These are phyloP conservation scores for Capitella teleta DNA, from an alignment of 1,140 invertebrate species.

Conservation along the genomic window DNA sequence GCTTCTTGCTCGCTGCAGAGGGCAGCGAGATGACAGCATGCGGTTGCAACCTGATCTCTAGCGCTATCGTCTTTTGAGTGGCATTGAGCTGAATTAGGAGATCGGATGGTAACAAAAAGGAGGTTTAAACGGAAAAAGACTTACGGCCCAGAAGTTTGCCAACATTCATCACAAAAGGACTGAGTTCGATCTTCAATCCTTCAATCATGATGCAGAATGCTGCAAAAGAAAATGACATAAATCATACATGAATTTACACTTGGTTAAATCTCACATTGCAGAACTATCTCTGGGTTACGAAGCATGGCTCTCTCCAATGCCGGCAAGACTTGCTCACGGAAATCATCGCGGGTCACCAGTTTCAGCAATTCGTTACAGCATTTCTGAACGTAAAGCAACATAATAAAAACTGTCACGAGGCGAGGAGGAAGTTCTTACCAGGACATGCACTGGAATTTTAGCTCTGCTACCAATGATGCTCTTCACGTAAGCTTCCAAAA, in stretches of 20 bases:
- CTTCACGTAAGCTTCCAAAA: slow-evolving; percentile 68
- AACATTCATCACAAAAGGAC: slow-evolving; percentile 64
- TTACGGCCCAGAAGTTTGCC: slow-evolving; percentile 68
- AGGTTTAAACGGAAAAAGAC: slow-evolving; percentile 16
- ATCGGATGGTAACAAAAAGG: slow-evolving; percentile 8
- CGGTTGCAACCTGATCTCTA: slow-evolving; percentile 56
- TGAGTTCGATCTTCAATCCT: slow-evolving; percentile 64
- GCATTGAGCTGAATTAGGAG: slow-evolving; percentile 37
- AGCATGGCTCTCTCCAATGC: slow-evolving; percentile 82
- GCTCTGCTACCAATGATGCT: slow-evolving; percentile 67
- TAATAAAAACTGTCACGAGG: background rate
- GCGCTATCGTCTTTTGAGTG: slow-evolving; percentile 64
- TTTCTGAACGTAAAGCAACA: background rate
- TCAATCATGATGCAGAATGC: slow-evolving; percentile 62
- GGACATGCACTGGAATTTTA: slow-evolving; percentile 57
- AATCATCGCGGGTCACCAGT: slow-evolving; percentile 26
- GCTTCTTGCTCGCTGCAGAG: slow-evolving; percentile 60
- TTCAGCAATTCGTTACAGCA: background rate
- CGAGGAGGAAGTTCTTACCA: slow-evolving; percentile 39
- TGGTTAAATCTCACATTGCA: slow-evolving; percentile 45
- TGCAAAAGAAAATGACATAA: slow-evolving; percentile 19
- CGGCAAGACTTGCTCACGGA: slow-evolving; percentile 64
- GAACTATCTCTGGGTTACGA: slow-evolving; percentile 82
- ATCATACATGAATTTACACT: slow-evolving; percentile 2
- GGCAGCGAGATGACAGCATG: slow-evolving; percentile 56